A percentile compares a stretch with the other conserved stretches of the same genome.
phyloP scores from a whole-genome alignment of 2,888 invertebrate genomes.

The Dynastes maya region DNA sequence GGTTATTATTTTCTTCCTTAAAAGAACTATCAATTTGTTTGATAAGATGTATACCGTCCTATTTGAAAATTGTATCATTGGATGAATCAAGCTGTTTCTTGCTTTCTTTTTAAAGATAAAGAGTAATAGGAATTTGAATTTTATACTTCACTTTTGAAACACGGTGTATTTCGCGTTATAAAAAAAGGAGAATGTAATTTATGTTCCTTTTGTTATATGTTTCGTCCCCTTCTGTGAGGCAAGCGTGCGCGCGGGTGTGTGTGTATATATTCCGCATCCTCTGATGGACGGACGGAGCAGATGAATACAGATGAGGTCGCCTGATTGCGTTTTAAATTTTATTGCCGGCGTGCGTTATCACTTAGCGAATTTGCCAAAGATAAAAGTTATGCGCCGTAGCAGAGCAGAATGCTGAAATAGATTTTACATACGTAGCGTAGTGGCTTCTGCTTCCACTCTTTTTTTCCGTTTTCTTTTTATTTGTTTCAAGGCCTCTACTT shows the following conservation, averaged over 20 bases:
- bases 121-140: too few relatives aligned
- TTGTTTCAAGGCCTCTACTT: background rate
- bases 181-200: slow-evolving; percentile 42
- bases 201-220: slow-evolving; percentile 38
- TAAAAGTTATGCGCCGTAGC: slow-evolving; percentile 32
- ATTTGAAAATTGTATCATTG: too few relatives aligned
- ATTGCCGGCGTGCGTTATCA: slow-evolving; percentile 43
- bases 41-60: too few relatives aligned
- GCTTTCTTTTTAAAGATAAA: too few relatives aligned
- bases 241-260: background rate
- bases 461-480: background rate
- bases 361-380: slow-evolving; percentile 46
- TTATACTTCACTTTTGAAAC: too few relatives aligned
- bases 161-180: too few relatives aligned
- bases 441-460: background rate
- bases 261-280: slow-evolving; percentile 16
- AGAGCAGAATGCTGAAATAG: slow-evolving; percentile 35
- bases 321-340: slow-evolving; percentile 47
- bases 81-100: too few relatives aligned
- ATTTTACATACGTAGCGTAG: background rate
- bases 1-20: too few relatives aligned
- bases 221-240: background rate
- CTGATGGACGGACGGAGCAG: slow-evolving; percentile 30
- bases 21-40: too few relatives aligned
- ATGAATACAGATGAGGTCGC: slow-evolving; percentile 45